A percentile compares a stretch with the other conserved stretches of the same genome.
Conservation (phyloP, 2,888 invertebrate species). For the Boloria euphrosyne region DNA sequence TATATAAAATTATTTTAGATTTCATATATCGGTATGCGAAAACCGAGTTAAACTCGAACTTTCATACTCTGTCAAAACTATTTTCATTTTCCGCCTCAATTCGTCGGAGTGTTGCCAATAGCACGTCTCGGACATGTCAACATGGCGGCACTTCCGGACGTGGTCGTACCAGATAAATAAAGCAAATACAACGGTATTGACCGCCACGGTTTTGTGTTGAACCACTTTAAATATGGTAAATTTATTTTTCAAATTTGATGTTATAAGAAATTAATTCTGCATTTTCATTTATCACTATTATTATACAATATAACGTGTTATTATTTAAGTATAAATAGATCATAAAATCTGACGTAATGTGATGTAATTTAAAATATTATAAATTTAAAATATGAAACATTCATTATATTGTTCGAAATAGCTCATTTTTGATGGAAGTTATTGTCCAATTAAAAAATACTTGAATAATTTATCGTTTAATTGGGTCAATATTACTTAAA, state of each 20-base stretch:
- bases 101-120: constrained; percentile 45
- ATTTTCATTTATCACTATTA: too few relatives aligned
- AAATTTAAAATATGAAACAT: too few relatives aligned
- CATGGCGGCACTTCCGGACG: constrained; percentile 39
- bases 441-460: too few relatives aligned
- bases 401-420: too few relatives aligned
- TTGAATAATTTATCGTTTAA: too few relatives aligned
- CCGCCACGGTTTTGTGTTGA: constrained; percentile 23
- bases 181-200: constrained; percentile 27
- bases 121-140: constrained; percentile 42
- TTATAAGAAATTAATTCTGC: neutral
- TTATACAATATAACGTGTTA: too few relatives aligned
- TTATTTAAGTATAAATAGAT: too few relatives aligned
- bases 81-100: constrained; percentile 45
- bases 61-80: constrained; percentile 39
- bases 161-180: constrained; percentile 34
- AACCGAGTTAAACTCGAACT: constrained; percentile 25
- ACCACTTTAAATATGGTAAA: constrained; percentile 14
- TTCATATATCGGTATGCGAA: constrained; percentile 17
- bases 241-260: constrained; percentile 13
- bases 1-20: constrained; percentile 16
- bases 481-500: too few relatives aligned
- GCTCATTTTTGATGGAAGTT: too few relatives aligned
- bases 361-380: too few relatives aligned
- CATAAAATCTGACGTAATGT: too few relatives aligned